These are phyloP conservation scores for Lepas anatifera DNA, from an alignment of 2,888 invertebrate genomes.

Conservation along the genomic window DNA sequence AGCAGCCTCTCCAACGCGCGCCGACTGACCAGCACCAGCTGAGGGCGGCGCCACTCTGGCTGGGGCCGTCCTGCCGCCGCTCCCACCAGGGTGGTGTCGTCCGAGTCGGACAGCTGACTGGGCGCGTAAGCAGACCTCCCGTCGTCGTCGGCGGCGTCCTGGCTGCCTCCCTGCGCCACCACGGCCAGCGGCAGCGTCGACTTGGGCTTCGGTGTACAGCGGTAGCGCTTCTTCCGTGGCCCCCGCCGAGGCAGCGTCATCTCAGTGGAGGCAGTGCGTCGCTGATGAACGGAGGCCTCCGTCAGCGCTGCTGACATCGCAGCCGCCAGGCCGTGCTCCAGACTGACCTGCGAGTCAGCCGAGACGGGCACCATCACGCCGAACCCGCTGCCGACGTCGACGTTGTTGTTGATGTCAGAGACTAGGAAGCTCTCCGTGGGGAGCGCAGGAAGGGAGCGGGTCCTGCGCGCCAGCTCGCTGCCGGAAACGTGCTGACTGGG, in stretches of 20 bases:
- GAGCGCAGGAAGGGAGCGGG: not conserved
- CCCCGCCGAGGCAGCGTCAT: not conserved
- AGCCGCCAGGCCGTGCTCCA: not conserved
- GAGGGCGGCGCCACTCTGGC: not conserved
- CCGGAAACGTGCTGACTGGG: not conserved
- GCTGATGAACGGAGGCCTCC: not conserved
- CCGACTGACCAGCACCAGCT: not conserved
- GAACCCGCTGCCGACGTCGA: not conserved
- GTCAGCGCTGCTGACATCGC: not conserved
- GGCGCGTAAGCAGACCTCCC: not conserved
- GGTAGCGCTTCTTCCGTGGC: not conserved
- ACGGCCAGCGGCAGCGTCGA: not conserved
- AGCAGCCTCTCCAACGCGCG: not conserved
- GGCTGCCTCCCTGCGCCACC: not conserved
- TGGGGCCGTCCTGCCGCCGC: not conserved
- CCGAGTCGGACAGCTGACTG: not conserved
- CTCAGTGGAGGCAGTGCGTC: not conserved
- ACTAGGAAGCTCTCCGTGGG: not conserved
- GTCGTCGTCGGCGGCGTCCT: not conserved
- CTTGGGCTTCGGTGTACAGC: not conserved
- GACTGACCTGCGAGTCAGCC: not conserved
- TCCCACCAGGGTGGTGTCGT: not conserved
- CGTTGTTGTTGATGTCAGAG: too few relatives aligned
- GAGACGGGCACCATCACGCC: not conserved
- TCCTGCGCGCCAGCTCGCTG: not conserved